Evolutionary conservation across 2,888 invertebrate genomes (phyloP), one percentile per base, ranked within the genome.

Genomic region (Eristalis tenax): DNA sequence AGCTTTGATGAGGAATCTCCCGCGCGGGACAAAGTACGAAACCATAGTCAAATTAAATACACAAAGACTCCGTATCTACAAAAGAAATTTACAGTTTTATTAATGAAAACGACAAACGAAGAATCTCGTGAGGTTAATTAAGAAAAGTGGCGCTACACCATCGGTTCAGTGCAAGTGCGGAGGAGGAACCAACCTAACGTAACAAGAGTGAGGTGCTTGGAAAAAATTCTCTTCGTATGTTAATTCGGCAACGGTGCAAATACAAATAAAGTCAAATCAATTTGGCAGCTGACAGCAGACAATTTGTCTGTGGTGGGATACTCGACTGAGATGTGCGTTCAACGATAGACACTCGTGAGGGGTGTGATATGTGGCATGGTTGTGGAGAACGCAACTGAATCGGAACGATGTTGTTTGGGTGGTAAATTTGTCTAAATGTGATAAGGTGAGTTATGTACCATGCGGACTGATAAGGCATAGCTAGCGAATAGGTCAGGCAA

Each of bases 1-100:
- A 22, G 92, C 90, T 89, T 92, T 93, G 1, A 92, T 87, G 4
- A 93, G 90, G 70, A 91, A 91, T 43, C 91, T 90, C 23, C 91
- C 91, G 65, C 92, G 91, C 66, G 92, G 92, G 78, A 92, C 90
- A 88, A 92, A 92, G 79, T 92, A 92, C 28, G 92, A 92, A 84
- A 92, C 92, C 92, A 92, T 92, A 15, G 23, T 56, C 18, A 32
- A 43, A 32, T 63, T n/a, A 32, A 23, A 74, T 57, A 18, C 11
- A 50, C 18, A 63, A 15, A 57, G 15, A 65, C 18, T 22, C 56
- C 23, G 35, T 61, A 56, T 56, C 43, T 81, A 22, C 32, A 69
- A 81, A 50, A 66, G 56, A 69, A 74, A 57, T 18, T 38, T 43
- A 64, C 40, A 50, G 26, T 59, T 59, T 26, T 13, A 59, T 59